A percentile compares a stretch with the other conserved stretches of the same genome.
Conservation (phyloP, 2,797 vertebrate genomes). For the Sebastes minor region DNA sequence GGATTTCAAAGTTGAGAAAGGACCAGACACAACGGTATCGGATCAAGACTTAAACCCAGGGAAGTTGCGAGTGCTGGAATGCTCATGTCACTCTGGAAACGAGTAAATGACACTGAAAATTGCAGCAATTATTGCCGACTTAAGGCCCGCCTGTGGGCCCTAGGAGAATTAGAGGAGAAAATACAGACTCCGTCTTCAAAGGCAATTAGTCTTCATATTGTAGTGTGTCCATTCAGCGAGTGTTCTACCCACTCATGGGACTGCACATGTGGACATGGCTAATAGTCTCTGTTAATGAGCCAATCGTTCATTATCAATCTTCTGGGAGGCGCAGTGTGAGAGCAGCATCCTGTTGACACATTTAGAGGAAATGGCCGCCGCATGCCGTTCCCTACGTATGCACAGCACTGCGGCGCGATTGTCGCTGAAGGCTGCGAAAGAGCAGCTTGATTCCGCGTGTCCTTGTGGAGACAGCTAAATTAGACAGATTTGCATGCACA, state of each 20-base stretch:
- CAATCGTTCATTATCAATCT: conserved; percentile 88
- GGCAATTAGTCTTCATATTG: conserved; percentile 87
- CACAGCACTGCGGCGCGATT: conserved; percentile 49
- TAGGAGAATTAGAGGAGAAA: conserved; percentile 76
- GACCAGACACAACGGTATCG: not conserved
- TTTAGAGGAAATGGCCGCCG: conserved; percentile 74
- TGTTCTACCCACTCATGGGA: conserved; percentile 80
- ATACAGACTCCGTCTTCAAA: conserved; percentile 81
- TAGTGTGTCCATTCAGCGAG: conserved; percentile 82
- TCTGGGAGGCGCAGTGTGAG: conserved; percentile 77
- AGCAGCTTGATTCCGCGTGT: conserved; percentile 68
- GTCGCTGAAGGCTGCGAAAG: conserved; percentile 63
- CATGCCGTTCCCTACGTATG: conserved; percentile 51
- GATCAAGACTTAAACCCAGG: not conserved
- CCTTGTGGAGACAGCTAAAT: conserved; percentile 75
- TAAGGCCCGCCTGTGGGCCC: conserved; percentile 64
- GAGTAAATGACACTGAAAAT: conserved; percentile 71
- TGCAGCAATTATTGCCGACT: conserved; percentile 73
- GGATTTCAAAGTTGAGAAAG: conserved; percentile 16
- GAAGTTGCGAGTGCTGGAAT: conserved; percentile 14
- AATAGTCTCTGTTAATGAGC: conserved; percentile 88
- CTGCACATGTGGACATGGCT: conserved; percentile 84
- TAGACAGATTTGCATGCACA: conserved; percentile 62
- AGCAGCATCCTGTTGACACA: conserved; percentile 80
- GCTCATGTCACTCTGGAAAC: conserved; percentile 56